Conservation (phyloP, 2,888 invertebrate species). For the Steinernema carpocapsae region DNA sequence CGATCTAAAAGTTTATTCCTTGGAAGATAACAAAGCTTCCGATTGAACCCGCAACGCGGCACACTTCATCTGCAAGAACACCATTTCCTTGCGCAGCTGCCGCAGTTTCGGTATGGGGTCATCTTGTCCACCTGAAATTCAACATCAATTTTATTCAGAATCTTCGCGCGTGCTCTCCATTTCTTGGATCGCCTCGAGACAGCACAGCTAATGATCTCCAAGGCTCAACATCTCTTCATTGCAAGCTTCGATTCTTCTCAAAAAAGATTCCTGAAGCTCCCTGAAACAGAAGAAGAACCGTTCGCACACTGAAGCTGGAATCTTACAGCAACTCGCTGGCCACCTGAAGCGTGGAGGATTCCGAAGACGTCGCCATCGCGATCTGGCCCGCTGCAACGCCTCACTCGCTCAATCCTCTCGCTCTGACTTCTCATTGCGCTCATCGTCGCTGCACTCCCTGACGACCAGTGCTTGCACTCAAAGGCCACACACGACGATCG, state of each 20-base stretch:
- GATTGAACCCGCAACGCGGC: background rate
- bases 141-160: no score
- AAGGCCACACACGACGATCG: conserved; percentile 4
- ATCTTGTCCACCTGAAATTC: background rate
- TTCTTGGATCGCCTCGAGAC: background rate
- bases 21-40: background rate
- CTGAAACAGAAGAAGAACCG: background rate
- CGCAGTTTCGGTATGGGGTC: background rate
- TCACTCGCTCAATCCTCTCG: no score
- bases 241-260: background rate
- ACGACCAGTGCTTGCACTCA: background rate
- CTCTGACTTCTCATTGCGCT: no score
- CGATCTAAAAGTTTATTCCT: no score
- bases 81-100: background rate
- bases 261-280: background rate
- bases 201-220: no score
- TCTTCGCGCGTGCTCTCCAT: background rate
- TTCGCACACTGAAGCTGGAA: background rate
- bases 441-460: no score
- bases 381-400: background rate
- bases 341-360: background rate
- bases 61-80: background rate
- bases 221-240: background rate
- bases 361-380: background rate
- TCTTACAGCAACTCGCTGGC: background rate